phyloP scores from a whole-genome alignment of 2,888 invertebrate genomes.

The Gymnoscelis rufifasciata region DNA sequence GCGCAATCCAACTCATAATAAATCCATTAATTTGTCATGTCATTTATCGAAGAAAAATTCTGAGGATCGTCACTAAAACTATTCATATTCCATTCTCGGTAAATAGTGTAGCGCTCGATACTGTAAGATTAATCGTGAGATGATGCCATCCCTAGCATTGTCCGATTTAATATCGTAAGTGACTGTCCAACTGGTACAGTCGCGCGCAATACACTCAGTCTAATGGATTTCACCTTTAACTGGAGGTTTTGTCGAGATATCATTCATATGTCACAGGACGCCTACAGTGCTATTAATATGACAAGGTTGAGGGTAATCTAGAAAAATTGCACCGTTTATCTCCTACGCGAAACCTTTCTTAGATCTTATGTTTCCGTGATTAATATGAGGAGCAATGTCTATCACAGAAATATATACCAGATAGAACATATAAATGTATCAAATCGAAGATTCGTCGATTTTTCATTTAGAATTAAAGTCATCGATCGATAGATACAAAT shows the following conservation, averaged over 20 bases:
- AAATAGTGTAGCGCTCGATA: conserved; percentile 57
- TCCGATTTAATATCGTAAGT: conserved; percentile 67
- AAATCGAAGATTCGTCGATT: not conserved
- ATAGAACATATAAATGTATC: not conserved
- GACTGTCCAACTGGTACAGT: conserved; percentile 52
- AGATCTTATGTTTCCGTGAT: conserved; percentile 2
- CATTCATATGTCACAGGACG: conserved; percentile 14
- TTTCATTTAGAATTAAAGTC: no score
- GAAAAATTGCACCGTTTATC: conserved; percentile 9
- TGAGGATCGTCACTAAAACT: conserved; percentile 16
- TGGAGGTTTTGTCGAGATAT: conserved; percentile 15
- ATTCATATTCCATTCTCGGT: conserved; percentile 50
- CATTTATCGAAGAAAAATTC: conserved; percentile 59
- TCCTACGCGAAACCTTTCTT: conserved; percentile 2
- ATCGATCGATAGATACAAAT: no score
- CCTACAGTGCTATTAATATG: conserved; percentile 14
- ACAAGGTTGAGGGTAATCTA: conserved; percentile 7
- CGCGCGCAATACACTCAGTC: conserved; percentile 32
- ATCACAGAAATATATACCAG: not conserved
- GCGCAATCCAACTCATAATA: conserved; percentile 73
- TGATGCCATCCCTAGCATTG: conserved; percentile 47
- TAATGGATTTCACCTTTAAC: conserved; percentile 17
- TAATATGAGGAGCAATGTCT: not conserved
- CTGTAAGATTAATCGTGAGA: conserved; percentile 64
- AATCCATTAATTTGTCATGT: conserved; percentile 80